Base-by-base conservation (phyloP, 2,113 vertebrate genomes). In the Tamias sibiricus region DNA sequence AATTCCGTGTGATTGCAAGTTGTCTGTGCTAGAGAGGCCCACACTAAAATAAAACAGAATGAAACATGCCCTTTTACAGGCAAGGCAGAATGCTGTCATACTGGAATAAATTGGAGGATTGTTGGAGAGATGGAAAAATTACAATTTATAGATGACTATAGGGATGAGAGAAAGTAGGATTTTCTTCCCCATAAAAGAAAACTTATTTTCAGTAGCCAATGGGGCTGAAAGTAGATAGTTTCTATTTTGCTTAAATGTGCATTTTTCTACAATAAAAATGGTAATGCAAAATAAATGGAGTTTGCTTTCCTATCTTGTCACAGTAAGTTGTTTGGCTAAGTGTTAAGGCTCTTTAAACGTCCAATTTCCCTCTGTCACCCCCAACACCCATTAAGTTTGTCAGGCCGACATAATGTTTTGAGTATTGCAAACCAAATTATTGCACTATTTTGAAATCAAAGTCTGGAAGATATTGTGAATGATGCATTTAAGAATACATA, bases 271-370 rank as follows among this genome's bases (percentile, higher is more conserved):
- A 96, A 97, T 89, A 98, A 97, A 93, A 95, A 98, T 96, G 83
- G 94, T 97, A 98, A 98, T 96, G 94, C 79, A 98, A 98, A 98
- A 98, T 89, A 98, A 98, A 98, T 97, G 44, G 91, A 98, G 96
- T 98, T 98, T 98, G 96, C 95, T 97, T 95, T 96, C 95, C 90
- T 72, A 32, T 96, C 97, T 97, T 95, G 95, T 98, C 93, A 97
- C 62, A 97, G 94, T 95, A 92, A 97, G 95, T 97, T 98, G 97
- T 54, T 90, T 95, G 91, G 81, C 72, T 96, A 98, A 98, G 42
- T 97, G 92, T 97, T 90, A 98, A 97, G 82, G 88, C 90, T 96
- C 96, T 97, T 96, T 97, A 97, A 97, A 85, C 2, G 54, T 96
- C 85, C 91, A 95, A 90, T 96, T 97, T 97, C 47, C 91, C 95